Base-by-base conservation (phyloP, 2,113 vertebrate genomes). In the Anoplopoma fimbria region DNA sequence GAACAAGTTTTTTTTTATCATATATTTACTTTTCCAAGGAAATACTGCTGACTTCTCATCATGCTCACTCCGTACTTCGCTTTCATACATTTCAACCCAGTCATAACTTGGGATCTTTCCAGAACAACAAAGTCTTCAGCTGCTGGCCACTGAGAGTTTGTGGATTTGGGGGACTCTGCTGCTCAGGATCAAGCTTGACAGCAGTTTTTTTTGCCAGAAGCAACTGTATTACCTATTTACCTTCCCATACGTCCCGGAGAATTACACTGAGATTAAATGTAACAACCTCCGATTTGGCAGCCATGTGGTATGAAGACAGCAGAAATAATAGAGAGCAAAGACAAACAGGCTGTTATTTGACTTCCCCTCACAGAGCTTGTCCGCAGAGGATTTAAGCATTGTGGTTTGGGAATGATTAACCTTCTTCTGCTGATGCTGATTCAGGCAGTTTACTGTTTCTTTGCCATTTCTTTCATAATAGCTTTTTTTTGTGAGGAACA, bases 61-160 rank as follows among this genome's bases (percentile, higher is more conserved):
- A n/a, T 62, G 2, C 51, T 82, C 68, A 12, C 53, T n/a, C 29
- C 31, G 38, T 63, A 4, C 64, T 73, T 47, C 0, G 0, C 64
- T 75, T 84, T 84, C 70, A 67, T 77, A 60, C 69, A 82, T 88
- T 83, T 83, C 63, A 77, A 2, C 62, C 69, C 65, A 58, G 77
- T 69, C 80, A 73, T 67, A 63, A 38, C 73, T 90, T 88, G 89
- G 81, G 45, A 73, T 76, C 34, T 51, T 76, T 91, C 83, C 89
- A 90, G 71, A 57, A 10, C 57, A 71, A 65, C 62, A 81, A 55
- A 86, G 74, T 73, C 68, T 74, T 79, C 34, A 77, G 74, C 67
- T 58, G 34, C 27, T 61, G 74, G 38, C 72, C 14, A 19, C 69
- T 67, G 63, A 63, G n/a, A 29, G 47, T 74, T 72, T 71, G 4